Base-by-base conservation (phyloP, 2,113 vertebrate genomes). In the Cynopterus brachyotis region DNA sequence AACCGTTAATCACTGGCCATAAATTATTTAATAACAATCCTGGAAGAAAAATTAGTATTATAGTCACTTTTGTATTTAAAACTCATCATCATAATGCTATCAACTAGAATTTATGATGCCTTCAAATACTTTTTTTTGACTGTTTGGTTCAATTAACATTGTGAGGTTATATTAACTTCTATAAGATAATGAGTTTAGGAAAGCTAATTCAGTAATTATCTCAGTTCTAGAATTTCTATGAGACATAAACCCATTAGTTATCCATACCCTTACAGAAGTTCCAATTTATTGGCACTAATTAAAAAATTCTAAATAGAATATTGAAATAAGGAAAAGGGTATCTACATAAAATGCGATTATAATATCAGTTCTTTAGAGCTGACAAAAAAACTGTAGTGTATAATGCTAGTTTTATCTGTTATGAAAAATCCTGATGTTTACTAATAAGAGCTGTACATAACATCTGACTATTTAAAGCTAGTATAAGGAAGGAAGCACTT, bases 1-100 rank as follows among this genome's bases (percentile, higher is more conserved):
- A 66, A 30, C 17, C 75, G 55, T 98, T 97, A 98, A 97, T 98
- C 98, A 98, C 84, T 82, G 35, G 1, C 70, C 96, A 87, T 98
- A 89, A 84, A 53, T 97, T 98, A 94, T 97, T 98, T 91, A 97
- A 75, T 98, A 95, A 95, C 93, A 88, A 92, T 80, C 73, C 47
- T 42, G 40, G 73, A 95, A 89, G 82, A 96, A 80, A 97, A 96
- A 89, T 95, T 95, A 97, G 57, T 97, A 94, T 95, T 96, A 94
- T 72, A 94, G 80, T 92, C 66, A 95, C 50, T 83, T 96, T 95
- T 97, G 12, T 50, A 86, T 97, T 85, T 9, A 9, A 98, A 90
- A 90, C 35, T 95, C 94, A 95, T 96, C 76, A 79, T 92, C 45
- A 92, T 59, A 96, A 97, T 97, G 26, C 83, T 92, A 69, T 96